These are phyloP conservation scores for Lacerta viridis DNA, from an alignment of 2,797 vertebrate genomes.

Conservation along the genomic window DNA sequence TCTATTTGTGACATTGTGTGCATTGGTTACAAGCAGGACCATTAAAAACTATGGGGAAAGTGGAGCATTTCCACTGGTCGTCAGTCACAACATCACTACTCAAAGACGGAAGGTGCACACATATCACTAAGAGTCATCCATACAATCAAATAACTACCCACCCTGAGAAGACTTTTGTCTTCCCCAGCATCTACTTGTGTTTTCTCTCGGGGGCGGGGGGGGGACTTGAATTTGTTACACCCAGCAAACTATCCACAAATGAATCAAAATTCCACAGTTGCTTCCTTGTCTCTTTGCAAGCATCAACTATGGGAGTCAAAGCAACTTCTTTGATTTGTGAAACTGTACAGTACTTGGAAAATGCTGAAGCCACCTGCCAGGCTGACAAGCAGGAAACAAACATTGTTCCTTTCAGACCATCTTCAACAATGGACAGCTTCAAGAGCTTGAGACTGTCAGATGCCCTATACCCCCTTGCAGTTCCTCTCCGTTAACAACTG, in stretches of 20 bases:
- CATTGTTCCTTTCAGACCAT: not conserved
- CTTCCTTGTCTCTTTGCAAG: not conserved
- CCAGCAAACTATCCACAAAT: not conserved
- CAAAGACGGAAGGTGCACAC: not conserved
- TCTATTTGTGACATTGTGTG: not conserved
- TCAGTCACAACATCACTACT: not conserved
- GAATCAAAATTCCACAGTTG: not conserved
- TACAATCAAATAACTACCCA: not conserved
- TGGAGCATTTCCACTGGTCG: not conserved
- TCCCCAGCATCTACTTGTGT: not conserved
- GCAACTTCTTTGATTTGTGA: not conserved
- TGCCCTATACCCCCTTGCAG: not conserved
- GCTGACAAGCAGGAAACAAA: not conserved
- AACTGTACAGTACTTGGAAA: not conserved
- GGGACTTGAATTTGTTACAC: not conserved
- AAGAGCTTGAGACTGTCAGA: not conserved
- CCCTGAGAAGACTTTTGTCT: not conserved
- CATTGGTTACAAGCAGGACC: not conserved
- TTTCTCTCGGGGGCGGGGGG: not conserved
- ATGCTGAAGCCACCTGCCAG: not conserved
- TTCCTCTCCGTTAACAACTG: rapidly evolving
- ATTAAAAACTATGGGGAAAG: not conserved
- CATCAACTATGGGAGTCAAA: not conserved
- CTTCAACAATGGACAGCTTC: rapidly evolving
- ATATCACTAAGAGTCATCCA: not conserved